phyloP scores from a whole-genome alignment of 1,140 invertebrate species.

The Elymnias hypermnestra region DNA sequence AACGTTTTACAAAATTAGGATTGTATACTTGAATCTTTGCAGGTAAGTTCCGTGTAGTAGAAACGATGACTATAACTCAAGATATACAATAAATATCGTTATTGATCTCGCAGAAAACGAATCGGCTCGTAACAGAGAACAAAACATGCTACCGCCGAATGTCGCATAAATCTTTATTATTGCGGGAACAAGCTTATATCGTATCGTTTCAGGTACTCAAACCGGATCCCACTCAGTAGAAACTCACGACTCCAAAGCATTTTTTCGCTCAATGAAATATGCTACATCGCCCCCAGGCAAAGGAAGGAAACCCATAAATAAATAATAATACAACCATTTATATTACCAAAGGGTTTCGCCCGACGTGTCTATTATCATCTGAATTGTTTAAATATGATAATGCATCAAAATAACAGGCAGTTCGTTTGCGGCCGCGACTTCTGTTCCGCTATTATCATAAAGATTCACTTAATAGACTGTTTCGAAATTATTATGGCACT shows the following conservation, averaged over 20 bases:
- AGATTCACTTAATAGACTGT: conserved; percentile 73
- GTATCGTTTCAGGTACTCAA: conserved; percentile 63
- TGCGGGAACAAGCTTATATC: conserved; percentile 70
- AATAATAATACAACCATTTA: conserved; percentile 75
- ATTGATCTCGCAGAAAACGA: conserved; percentile 71
- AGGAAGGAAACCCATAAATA: conserved; percentile 73
- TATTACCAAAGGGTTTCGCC: conserved; percentile 72
- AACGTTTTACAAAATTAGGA: no score
- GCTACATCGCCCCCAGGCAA: conserved; percentile 55
- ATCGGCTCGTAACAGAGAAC: conserved; percentile 68
- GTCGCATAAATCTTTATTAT: conserved; percentile 75
- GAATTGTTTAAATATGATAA: conserved; percentile 76
- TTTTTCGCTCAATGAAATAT: conserved; percentile 74
- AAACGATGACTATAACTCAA: conserved; percentile 59
- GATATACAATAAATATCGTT: conserved; percentile 63
- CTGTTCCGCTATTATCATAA: conserved; percentile 70
- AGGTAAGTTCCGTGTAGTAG: conserved; percentile 39
- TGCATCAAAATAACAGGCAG: conserved; percentile 71
- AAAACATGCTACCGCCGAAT: conserved; percentile 72
- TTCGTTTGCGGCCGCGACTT: conserved; percentile 63
- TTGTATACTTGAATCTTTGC: conserved; percentile 35
- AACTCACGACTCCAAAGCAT: conserved; percentile 68
- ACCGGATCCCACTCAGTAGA: conserved; percentile 59
- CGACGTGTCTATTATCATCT: conserved; percentile 74
- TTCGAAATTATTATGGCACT: conserved; percentile 67